Conservation (phyloP, 2,113 vertebrate genomes). For the Deroptyus accipitrinus region DNA sequence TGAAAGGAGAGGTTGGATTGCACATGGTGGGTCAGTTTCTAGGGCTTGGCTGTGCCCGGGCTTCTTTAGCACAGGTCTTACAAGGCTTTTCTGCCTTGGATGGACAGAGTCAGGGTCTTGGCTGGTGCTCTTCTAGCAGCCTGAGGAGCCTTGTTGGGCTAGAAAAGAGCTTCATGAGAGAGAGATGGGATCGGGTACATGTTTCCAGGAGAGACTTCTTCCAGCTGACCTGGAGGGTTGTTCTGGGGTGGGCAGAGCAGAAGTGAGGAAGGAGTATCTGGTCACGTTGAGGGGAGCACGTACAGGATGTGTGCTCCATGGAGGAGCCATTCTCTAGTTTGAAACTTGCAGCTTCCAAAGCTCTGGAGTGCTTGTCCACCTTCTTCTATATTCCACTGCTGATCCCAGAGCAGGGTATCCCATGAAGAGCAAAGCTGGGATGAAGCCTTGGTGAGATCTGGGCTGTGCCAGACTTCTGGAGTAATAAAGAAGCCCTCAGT, state of each 20-base stretch:
- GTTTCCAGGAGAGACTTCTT: background rate
- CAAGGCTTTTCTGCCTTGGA: background rate
- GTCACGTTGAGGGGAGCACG: accelerated
- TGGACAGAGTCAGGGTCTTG: background rate
- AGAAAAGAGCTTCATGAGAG: background rate
- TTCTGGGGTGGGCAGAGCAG: background rate
- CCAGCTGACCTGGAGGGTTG: background rate
- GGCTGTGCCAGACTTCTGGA: background rate
- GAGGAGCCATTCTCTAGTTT: background rate
- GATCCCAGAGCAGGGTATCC: background rate
- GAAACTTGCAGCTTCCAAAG: background rate
- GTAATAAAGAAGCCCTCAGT: background rate
- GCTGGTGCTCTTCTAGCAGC: background rate
- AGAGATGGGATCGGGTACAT: background rate
- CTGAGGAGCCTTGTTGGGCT: background rate
- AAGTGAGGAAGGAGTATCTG: background rate
- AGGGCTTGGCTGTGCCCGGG: background rate
- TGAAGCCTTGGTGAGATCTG: background rate
- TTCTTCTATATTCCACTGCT: background rate
- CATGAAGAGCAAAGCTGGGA: background rate
- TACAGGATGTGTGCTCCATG: background rate
- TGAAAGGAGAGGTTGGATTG: background rate
- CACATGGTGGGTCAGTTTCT: background rate
- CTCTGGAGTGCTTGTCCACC: background rate
- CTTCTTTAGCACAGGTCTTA: background rate